Conservation (phyloP, 2,113 vertebrate genomes). For the Takifugu flavidus region DNA sequence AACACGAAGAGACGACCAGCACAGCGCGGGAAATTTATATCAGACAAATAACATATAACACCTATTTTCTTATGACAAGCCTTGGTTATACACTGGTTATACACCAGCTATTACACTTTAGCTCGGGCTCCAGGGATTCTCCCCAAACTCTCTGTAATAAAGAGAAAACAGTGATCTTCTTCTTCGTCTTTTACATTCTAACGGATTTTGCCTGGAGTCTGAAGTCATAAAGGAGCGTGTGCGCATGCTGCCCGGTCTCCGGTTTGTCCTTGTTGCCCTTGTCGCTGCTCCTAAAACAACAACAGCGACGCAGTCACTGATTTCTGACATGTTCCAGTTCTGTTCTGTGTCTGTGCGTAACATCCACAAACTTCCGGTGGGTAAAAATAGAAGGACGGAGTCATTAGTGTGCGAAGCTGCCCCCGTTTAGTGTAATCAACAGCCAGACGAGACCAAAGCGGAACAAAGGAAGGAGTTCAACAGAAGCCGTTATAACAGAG, state of each 20-base stretch:
- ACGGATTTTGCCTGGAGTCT: neutral
- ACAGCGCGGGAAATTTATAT: no score
- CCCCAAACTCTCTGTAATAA: neutral
- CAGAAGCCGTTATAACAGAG: no score
- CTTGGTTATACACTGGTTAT: no score
- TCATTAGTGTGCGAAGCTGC: slow-evolving; percentile 33
- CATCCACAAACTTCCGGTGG: neutral
- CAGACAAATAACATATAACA: no score
- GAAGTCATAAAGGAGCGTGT: neutral
- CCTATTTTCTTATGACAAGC: no score
- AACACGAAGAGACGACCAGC: no score
- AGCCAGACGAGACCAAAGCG: slow-evolving; percentile 19
- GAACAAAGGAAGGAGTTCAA: no score
- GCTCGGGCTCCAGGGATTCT: no score
- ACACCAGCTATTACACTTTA: no score
- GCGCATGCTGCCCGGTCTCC: neutral
- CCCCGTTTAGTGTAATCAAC: slow-evolving; percentile 31
- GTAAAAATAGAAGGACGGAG: slow-evolving; percentile 37
- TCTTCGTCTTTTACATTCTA: neutral
- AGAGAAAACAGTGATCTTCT: neutral
- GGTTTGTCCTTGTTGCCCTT: slow-evolving; percentile 1
- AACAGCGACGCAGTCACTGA: slow-evolving; percentile 48
- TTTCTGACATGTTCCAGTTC: slow-evolving; percentile 30
- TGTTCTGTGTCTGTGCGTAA: neutral
- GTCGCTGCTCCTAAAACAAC: slow-evolving; percentile 30